A percentile compares a stretch with the other conserved stretches of the same genome.
These are phyloP conservation scores for Carcharodon carcharias DNA, from an alignment of 2,797 vertebrate species.

Conservation along the genomic window DNA sequence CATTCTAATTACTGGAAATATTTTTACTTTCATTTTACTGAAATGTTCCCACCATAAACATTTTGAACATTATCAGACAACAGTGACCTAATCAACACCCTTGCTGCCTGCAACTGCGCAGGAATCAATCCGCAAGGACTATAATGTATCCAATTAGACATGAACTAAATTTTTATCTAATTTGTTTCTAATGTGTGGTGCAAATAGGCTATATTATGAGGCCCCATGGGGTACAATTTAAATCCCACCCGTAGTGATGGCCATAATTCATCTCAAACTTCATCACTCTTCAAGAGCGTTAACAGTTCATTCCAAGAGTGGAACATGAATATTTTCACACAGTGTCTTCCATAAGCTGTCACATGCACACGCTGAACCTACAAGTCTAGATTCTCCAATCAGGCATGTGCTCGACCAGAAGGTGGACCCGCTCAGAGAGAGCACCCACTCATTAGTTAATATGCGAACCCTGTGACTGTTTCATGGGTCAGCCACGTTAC, in stretches of 20 bases:
- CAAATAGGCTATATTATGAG: neutral
- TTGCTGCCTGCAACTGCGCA: neutral
- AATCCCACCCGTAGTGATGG: neutral
- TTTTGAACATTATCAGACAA: neutral
- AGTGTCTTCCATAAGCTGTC: neutral
- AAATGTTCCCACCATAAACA: neutral
- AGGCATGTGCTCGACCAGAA: neutral
- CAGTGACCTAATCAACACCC: neutral
- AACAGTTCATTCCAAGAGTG: neutral
- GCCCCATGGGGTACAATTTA: neutral
- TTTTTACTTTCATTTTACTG: neutral
- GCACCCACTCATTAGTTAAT: neutral
- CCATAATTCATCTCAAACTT: neutral
- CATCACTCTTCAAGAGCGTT: neutral
- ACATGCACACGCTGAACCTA: neutral
- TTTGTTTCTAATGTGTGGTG: constrained; percentile 19
- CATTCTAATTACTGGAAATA: neutral
- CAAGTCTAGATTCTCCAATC: neutral
- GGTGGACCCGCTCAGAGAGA: neutral
- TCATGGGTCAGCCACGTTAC: no score
- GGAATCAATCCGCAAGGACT: neutral
- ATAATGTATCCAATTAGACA: neutral
- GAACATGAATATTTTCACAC: neutral
- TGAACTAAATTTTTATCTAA: constrained; percentile 1
- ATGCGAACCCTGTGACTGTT: neutral